Evolutionary conservation across 2,113 vertebrate species (phyloP).

Genomic region (Chaetops frenatus): DNA sequence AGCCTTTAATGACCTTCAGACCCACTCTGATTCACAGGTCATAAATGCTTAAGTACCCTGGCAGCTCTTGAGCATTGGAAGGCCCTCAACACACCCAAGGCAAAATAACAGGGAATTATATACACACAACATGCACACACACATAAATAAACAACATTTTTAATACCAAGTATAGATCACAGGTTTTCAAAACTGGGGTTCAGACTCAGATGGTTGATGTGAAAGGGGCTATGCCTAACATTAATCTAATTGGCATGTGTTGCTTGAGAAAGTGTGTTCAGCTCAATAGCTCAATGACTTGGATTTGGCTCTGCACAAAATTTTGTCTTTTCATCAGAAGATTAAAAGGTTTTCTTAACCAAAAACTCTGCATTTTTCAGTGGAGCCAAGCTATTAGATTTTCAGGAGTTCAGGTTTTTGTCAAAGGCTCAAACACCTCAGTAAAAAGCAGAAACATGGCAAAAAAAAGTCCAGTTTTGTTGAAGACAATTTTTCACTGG

Average conservation of each 20-base stretch:
- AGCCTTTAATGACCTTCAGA: constrained; percentile 40
- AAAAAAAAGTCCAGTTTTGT: not conserved
- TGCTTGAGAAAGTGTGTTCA: not conserved
- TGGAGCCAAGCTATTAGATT: not conserved
- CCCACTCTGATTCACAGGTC: not conserved
- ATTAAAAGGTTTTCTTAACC: not conserved
- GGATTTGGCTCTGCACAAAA: not conserved
- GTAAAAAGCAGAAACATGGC: not conserved
- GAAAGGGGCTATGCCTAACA: not conserved
- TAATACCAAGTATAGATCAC: not conserved
- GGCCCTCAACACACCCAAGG: not conserved
- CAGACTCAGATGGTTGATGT: not conserved
- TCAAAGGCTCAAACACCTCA: not conserved
- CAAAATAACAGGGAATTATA: not conserved
- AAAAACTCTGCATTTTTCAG: not conserved
- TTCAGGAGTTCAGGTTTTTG: not conserved
- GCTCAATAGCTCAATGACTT: not conserved
- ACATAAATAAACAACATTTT: not conserved
- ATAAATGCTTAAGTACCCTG: not conserved
- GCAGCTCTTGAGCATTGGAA: not conserved
- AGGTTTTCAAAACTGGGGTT: not conserved
- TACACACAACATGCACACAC: not conserved
- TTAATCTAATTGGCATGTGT: not conserved
- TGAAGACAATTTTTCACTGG: not conserved
- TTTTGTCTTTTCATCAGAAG: not conserved